Percentiles rank a stretch among this genome's conserved stretches.
Evolutionary conservation across 2,888 invertebrate species (phyloP).

Genomic region (Xanthostigma xanthostigma): DNA sequence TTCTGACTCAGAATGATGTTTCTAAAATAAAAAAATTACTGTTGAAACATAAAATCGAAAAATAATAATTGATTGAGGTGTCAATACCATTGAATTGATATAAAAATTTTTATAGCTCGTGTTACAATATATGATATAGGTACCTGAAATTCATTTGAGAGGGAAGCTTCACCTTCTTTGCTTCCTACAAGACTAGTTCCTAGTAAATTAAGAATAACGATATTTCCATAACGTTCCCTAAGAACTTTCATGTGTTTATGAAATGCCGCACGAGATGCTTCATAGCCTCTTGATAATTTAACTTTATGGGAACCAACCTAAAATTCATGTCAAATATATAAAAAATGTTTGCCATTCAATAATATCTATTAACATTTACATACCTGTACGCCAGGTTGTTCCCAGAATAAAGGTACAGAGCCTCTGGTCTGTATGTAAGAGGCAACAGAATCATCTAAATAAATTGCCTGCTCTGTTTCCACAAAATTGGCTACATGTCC

Average conservation of each 20-base stretch:
- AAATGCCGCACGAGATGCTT: constrained; percentile 85
- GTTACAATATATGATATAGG: constrained; percentile 4
- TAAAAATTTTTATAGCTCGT: too few relatives aligned
- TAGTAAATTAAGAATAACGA: constrained; percentile 83
- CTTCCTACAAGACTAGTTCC: constrained; percentile 81
- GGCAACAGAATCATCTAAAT: constrained; percentile 76
- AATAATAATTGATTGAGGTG: neutral
- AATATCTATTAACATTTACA: neutral
- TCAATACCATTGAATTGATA: too few relatives aligned
- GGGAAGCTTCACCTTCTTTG: constrained; percentile 93
- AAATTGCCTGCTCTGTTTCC: constrained; percentile 96
- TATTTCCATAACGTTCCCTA: constrained; percentile 78
- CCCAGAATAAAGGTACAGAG: constrained; percentile 97
- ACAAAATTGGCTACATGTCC: constrained; percentile 99
- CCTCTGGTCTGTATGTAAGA: constrained; percentile 89
- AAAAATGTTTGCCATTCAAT: constrained; percentile 1
- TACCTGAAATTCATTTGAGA: constrained; percentile 86
- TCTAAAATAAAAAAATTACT: constrained; percentile 28
- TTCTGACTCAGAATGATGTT: constrained; percentile 68
- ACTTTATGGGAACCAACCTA: constrained; percentile 96
- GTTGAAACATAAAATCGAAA: neutral
- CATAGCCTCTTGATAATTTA: constrained; percentile 88
- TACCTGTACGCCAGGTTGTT: constrained; percentile 91
- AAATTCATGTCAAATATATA: constrained; percentile 8
- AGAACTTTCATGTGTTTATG: constrained; percentile 78